Evolutionary conservation across 1,140 invertebrate genomes (phyloP).

Genomic region (Drosophila novamexicana): DNA sequence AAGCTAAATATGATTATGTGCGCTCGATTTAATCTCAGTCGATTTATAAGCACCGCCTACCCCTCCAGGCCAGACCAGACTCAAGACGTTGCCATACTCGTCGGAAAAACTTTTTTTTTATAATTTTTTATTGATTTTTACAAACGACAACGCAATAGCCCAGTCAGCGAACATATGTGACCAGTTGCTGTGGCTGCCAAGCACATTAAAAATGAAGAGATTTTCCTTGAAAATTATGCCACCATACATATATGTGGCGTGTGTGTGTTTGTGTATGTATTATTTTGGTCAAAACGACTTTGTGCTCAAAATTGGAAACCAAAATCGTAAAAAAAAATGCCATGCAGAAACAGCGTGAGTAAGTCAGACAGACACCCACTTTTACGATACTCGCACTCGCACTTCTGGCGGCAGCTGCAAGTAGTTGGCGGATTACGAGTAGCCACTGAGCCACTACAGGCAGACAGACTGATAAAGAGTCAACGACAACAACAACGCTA

Average conservation of each 20-base stretch:
- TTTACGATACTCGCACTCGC: conserved; percentile 52
- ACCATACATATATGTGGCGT: conserved; percentile 13
- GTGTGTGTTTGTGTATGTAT: conserved; percentile 25
- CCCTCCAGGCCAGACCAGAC: neutral
- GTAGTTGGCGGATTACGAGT: conserved; percentile 69
- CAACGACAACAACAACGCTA: neutral
- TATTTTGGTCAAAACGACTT: conserved; percentile 77
- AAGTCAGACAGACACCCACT: conserved; percentile 54
- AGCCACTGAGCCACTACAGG: conserved; percentile 6
- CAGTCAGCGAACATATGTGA: conserved; percentile 59
- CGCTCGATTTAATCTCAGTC: conserved; percentile 78
- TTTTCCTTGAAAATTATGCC: conserved; percentile 80
- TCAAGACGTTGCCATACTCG: conserved; percentile 28
- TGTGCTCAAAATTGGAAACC: conserved; percentile 71
- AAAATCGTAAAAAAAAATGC: conserved; percentile 69
- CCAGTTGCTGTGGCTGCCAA: conserved; percentile 44
- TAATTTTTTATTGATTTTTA: conserved; percentile 45
- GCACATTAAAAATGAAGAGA: conserved; percentile 79
- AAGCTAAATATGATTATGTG: conserved; percentile 82
- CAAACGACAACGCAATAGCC: conserved; percentile 40
- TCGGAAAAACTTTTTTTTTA: conserved; percentile 5
- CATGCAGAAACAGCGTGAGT: conserved; percentile 57
- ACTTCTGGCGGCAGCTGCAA: conserved; percentile 34
- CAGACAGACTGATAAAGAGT: conserved; percentile 61
- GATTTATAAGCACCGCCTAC: conserved; percentile 51